Base-by-base conservation (phyloP, 1,140 invertebrate genomes). In the Triops cancriformis region DNA sequence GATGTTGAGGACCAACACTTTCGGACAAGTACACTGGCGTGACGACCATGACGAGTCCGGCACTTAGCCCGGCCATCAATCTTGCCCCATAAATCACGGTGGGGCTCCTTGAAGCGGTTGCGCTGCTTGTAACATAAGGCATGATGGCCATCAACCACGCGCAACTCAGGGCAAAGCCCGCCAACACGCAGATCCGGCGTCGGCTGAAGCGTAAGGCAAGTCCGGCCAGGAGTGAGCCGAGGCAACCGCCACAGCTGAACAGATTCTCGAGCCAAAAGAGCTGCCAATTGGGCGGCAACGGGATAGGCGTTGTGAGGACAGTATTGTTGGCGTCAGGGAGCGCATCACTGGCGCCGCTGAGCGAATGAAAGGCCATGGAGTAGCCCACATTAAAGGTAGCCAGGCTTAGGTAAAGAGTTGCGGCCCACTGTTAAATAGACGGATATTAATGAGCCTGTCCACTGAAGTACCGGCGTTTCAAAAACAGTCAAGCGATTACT, bases 11-110 rank as follows among this genome's bases (percentile, higher is more conserved):
- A 23, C 64, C 72, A 10, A 76, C 74, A 41, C 76, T 27, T 74
- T 79, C 78, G 41, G 74, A 72, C 14, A 79, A 42, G 72, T 79
- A 79, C 28, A 79, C 72, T 74, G 73, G 77, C 37, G 64, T 78
- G 73, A 78, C 72, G 28, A 78, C 77, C 73, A 45, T 73, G 42
- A 78, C 42, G 73, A 78, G 42, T 31, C 77, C 77, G 31, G 77
- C 77, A 78, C 64, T 43, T 26, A 78, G 42, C 73, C 77, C 77
- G 1, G 27, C 27, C 73, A 74, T 76, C 75, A 76, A 26, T 51
- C 27, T 64, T 51, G 42, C 42, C 43, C 64, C 64, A 18, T 45
- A 27, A 42, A 42, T 45, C 74, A 45, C 45, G 26, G 26, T 23
- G 41, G 74, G 74, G 41, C 74, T 42, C 12, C 73, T 12, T 26